Evolutionary conservation across 2,888 invertebrate species (phyloP).

Genomic region (Hylaea fasciaria): DNA sequence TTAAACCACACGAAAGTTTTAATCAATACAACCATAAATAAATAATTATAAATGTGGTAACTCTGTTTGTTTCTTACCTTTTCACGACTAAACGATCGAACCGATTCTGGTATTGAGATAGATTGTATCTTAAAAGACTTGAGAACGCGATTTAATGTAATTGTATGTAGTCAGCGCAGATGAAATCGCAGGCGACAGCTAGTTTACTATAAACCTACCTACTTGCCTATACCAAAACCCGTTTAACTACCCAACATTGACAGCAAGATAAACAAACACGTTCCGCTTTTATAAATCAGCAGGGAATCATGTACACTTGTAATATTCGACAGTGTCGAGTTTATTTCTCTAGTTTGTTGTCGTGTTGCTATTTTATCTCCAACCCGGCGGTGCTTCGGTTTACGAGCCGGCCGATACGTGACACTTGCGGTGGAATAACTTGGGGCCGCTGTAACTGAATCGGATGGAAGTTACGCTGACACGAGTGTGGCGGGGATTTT

Average conservation of each 20-base stretch:
- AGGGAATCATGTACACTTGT: constrained; percentile 1
- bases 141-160: too few relatives aligned
- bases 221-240: not conserved
- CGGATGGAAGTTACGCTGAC: constrained; percentile 22
- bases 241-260: not conserved
- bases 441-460: constrained; percentile 25
- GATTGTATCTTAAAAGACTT: too few relatives aligned
- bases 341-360: constrained; percentile 29
- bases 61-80: too few relatives aligned
- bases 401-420: constrained; percentile 31
- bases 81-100: too few relatives aligned
- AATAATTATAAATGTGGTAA: too few relatives aligned
- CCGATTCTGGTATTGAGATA: too few relatives aligned
- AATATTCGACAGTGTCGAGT: constrained; percentile 11
- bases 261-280: constrained; percentile 7
- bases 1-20: too few relatives aligned
- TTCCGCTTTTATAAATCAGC: constrained; percentile 20
- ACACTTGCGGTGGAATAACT: constrained; percentile 21
- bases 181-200: too few relatives aligned
- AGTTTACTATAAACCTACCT: not conserved
- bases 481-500: constrained; percentile 2
- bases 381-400: constrained; percentile 21
- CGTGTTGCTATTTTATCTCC: constrained; percentile 26
- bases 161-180: too few relatives aligned
- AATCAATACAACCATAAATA: too few relatives aligned